Evolutionary conservation across 2,113 vertebrate genomes (phyloP).

Genomic region (Cryptotis parvus): DNA sequence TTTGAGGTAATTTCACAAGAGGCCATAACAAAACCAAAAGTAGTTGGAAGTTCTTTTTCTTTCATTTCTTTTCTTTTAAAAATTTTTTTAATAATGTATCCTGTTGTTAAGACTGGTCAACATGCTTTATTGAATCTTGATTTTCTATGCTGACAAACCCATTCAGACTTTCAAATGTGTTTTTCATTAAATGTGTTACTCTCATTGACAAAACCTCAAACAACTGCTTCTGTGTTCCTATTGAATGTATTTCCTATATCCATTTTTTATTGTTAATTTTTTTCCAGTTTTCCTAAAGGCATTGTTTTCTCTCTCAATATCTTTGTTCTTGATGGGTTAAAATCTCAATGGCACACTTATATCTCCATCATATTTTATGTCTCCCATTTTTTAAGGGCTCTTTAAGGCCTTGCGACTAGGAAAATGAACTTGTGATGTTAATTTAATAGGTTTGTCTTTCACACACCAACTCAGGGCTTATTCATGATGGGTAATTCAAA

Average conservation of each 20-base stretch:
- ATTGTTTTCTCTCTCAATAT: neutral
- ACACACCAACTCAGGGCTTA: neutral
- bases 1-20: constrained; percentile 9
- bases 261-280: neutral
- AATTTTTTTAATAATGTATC: neutral
- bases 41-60: neutral
- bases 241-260: neutral
- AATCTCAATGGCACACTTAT: neutral
- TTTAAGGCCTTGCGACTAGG: neutral
- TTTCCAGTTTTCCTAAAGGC: neutral
- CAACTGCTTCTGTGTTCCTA: neutral
- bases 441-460: constrained; percentile 18
- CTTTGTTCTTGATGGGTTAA: neutral
- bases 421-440: neutral
- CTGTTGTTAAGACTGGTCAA: neutral
- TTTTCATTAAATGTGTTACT: constrained; percentile 26
- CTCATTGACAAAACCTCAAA: neutral
- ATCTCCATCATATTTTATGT: neutral
- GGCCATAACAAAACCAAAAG: neutral
- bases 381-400: neutral
- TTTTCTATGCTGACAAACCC: constrained; percentile 18
- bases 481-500: neutral
- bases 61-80: too few relatives aligned
- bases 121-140: neutral
- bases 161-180: neutral